A percentile compares a stretch with the other conserved stretches of the same genome.
Evolutionary conservation across 2,797 vertebrate species (phyloP).

Genomic region (Phrynocephalus guinanensis): DNA sequence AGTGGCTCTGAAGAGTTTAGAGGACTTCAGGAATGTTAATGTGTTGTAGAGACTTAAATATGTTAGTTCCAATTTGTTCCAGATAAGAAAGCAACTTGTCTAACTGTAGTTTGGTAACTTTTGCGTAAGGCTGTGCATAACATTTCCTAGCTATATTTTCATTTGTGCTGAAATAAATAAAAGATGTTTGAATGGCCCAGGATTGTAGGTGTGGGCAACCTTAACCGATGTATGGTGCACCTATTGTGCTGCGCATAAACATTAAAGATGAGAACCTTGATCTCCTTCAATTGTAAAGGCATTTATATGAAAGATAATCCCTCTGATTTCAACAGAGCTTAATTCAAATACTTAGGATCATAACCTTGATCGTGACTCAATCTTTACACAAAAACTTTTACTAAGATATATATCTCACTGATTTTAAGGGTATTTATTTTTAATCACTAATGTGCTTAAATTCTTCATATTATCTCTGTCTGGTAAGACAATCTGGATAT

Average conservation of each 20-base stretch:
- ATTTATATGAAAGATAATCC: slow-evolving; percentile 8
- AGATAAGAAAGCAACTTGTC: background rate
- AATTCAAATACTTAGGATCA: slow-evolving; percentile 15
- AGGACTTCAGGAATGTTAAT: slow-evolving; percentile 64
- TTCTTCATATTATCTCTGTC: background rate
- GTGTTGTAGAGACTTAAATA: slow-evolving; percentile 33
- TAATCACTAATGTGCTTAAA: background rate
- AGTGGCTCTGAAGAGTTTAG: slow-evolving; percentile 64
- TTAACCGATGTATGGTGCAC: background rate
- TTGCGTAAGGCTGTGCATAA: background rate
- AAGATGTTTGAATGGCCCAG: background rate
- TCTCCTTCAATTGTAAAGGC: slow-evolving; percentile 7
- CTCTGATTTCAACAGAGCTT: slow-evolving; percentile 11
- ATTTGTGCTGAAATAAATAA: background rate
- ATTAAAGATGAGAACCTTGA: slow-evolving; percentile 4
- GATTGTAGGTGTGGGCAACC: background rate
- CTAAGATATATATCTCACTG: slow-evolving; percentile 2
- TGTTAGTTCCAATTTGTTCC: slow-evolving; percentile 26
- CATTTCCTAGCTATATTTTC: background rate
- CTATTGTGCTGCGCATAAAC: background rate
- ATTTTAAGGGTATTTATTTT: slow-evolving; percentile 21
- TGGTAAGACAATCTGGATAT: background rate
- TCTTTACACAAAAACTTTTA: slow-evolving; percentile 15
- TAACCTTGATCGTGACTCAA: background rate
- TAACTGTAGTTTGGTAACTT: background rate